Evolutionary conservation across 2,113 vertebrate species (phyloP).

Genomic region (Anser brachyrhynchus): DNA sequence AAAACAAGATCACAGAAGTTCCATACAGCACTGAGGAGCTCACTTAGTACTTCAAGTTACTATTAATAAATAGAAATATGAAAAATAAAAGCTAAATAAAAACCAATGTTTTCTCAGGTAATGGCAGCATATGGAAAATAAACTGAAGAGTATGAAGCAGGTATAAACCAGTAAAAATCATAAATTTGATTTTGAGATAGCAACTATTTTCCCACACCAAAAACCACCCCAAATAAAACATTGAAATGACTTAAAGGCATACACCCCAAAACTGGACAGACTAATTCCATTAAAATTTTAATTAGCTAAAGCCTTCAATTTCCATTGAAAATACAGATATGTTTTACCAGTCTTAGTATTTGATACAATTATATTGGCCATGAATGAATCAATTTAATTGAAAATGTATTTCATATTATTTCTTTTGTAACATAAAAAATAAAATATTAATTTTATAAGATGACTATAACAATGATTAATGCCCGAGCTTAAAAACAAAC

Average conservation of each 20-base stretch:
- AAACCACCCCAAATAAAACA: accelerated
- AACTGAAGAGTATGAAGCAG: not conserved
- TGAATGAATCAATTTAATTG: not conserved
- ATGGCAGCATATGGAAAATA: not conserved
- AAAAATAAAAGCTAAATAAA: not conserved
- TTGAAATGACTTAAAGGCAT: not conserved
- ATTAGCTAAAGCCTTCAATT: not conserved
- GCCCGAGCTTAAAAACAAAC: not conserved
- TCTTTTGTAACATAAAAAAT: not conserved
- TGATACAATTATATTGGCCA: not conserved
- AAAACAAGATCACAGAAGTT: not conserved
- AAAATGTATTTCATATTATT: not conserved
- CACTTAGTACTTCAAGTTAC: not conserved
- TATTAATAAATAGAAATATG: not conserved
- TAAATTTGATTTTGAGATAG: not conserved
- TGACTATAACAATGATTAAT: not conserved
- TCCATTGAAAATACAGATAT: not conserved
- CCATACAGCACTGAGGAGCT: not conserved
- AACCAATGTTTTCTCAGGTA: not conserved
- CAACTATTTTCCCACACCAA: not conserved
- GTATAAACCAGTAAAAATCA: not conserved
- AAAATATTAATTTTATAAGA: not conserved
- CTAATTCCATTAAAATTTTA: not conserved
- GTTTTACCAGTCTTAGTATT: not conserved
- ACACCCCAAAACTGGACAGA: not conserved